These are phyloP conservation scores for Malthinus seriepunctatus DNA, from an alignment of 2,888 invertebrate species.

Conservation along the genomic window DNA sequence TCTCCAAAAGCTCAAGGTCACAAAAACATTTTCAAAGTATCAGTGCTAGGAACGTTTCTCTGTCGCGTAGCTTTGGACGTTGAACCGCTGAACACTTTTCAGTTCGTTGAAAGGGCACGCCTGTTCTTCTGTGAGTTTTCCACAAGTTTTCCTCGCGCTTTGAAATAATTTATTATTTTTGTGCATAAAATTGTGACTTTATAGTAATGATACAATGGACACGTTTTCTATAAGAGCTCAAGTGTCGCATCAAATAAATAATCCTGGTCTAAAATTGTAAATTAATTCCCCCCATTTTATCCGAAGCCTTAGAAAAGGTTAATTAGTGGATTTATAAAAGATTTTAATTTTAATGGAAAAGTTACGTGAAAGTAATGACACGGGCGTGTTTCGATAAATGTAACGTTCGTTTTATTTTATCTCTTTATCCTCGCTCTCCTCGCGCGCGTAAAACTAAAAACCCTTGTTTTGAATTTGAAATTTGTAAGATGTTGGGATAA, in stretches of 20 bases:
- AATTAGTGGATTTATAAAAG: conserved; percentile 19
- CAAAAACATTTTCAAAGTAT: too few relatives aligned
- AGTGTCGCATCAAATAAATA: background rate
- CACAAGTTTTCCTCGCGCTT: too few relatives aligned
- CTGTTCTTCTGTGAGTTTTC: too few relatives aligned
- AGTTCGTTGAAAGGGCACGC: too few relatives aligned
- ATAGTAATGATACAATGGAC: conserved; percentile 1
- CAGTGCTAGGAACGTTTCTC: too few relatives aligned
- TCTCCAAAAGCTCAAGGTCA: too few relatives aligned
- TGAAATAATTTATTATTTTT: background rate
- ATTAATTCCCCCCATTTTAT: conserved; percentile 16
- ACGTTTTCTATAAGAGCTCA: background rate
- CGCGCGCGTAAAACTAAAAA: too few relatives aligned
- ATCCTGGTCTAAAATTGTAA: conserved; percentile 10
- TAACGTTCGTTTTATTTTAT: conserved; percentile 7
- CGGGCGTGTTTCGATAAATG: conserved; percentile 5
- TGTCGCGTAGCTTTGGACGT: too few relatives aligned
- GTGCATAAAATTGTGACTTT: conserved; percentile 9
- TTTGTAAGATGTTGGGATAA: background rate
- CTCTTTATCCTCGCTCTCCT: conserved; percentile 2
- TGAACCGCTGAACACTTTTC: too few relatives aligned
- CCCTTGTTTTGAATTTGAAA: too few relatives aligned
- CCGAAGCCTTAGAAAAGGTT: conserved; percentile 17
- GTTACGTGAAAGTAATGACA: conserved; percentile 15
- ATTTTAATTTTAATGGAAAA: conserved; percentile 10